A percentile compares a stretch with the other conserved stretches of the same genome.
phyloP scores from a whole-genome alignment of 2,888 invertebrate species.

The Yponomeuta evonymella region DNA sequence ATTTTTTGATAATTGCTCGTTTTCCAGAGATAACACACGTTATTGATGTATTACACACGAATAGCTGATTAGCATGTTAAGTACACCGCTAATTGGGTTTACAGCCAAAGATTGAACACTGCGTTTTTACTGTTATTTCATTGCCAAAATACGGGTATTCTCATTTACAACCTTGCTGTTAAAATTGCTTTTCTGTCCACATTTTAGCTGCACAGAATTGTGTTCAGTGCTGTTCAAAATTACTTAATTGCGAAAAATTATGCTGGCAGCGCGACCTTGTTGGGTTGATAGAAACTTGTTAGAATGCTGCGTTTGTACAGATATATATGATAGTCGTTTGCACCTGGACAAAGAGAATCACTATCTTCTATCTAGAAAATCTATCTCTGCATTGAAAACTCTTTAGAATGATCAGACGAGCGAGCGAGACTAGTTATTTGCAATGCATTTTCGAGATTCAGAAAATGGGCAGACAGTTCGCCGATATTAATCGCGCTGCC shows the following conservation, averaged over 20 bases:
- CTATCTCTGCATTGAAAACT: too few relatives aligned
- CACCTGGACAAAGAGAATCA: neutral
- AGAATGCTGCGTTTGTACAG: slow-evolving; percentile 5
- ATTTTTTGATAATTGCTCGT: slow-evolving; percentile 1
- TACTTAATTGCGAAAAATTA: slow-evolving; percentile 13
- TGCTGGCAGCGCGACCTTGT: slow-evolving; percentile 9
- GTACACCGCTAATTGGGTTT: neutral
- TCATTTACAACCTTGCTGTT: neutral
- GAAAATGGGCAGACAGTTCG: neutral
- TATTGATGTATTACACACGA: neutral
- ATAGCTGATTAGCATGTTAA: slow-evolving; percentile 3
- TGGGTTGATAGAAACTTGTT: slow-evolving; percentile 11
- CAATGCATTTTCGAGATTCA: neutral
- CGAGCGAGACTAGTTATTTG: neutral
- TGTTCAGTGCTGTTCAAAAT: slow-evolving; percentile 6
- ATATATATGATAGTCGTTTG: neutral
- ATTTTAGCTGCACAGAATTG: neutral
- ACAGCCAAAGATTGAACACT: neutral
- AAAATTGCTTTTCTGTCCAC: neutral
- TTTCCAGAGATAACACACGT: neutral
- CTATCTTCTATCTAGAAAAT: too few relatives aligned
- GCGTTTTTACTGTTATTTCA: neutral
- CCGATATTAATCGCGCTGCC: neutral
- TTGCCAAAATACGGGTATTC: neutral
- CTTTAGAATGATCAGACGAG: too few relatives aligned